Conservation (phyloP, 1,140 invertebrate genomes). For the Drosophila kurseongensis region DNA sequence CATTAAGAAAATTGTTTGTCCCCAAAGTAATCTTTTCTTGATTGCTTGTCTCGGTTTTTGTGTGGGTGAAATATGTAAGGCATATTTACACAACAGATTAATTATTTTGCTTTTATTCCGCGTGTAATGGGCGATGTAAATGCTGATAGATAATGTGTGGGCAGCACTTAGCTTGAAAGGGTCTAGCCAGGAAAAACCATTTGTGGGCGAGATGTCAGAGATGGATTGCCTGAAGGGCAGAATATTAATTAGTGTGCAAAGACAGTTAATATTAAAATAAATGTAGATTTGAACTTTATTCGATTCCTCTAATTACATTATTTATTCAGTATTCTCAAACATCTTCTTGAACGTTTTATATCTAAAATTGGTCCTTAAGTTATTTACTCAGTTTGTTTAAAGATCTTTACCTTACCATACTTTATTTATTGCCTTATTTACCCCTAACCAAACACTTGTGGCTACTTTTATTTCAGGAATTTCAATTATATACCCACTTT, state of each 20-base stretch:
- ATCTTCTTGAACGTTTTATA: no score
- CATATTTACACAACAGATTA: slow-evolving; percentile 74
- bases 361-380: not conserved
- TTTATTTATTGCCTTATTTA: slow-evolving; percentile 1
- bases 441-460: slow-evolving; percentile 32
- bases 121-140: slow-evolving; percentile 46
- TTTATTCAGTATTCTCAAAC: not conserved
- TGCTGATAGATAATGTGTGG: slow-evolving; percentile 33
- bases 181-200: not conserved
- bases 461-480: slow-evolving; percentile 23
- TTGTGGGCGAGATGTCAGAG: slow-evolving; percentile 13
- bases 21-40: slow-evolving; percentile 18
- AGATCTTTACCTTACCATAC: not conserved
- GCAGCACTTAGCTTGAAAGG: slow-evolving; percentile 14
- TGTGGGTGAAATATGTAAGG: slow-evolving; percentile 55
- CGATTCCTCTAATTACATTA: not conserved
- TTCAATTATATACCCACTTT: slow-evolving; percentile 44
- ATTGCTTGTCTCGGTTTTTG: not conserved
- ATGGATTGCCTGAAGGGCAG: not conserved
- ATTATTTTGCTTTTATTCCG: slow-evolving; percentile 42
- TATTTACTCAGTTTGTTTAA: not conserved
- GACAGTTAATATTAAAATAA: not conserved
- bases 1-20: slow-evolving; percentile 55
- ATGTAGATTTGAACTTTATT: not conserved
- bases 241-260: not conserved